Percentiles rank a stretch among this genome's conserved stretches.
Evolutionary conservation across 1,140 invertebrate species (phyloP).

Genomic region (Aphelenchoides fujianensis): DNA sequence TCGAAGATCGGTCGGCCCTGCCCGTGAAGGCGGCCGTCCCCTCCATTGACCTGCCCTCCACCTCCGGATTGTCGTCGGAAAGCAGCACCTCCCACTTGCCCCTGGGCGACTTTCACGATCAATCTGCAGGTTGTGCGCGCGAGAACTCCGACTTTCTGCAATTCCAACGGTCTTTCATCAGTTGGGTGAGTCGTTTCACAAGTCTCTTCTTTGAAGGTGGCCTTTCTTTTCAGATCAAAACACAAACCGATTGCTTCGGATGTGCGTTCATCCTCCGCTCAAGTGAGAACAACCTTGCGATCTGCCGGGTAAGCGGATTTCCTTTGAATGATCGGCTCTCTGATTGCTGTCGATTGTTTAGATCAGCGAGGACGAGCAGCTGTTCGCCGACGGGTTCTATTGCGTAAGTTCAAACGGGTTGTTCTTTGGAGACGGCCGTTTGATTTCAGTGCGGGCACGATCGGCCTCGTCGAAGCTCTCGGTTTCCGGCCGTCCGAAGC

Average conservation of each 20-base stretch:
- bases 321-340: background rate
- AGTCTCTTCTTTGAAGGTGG: too few relatives aligned
- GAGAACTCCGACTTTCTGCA: constrained; percentile 44
- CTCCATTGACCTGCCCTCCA: background rate
- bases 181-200: constrained; percentile 40
- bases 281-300: constrained; percentile 28
- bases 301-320: constrained; percentile 22
- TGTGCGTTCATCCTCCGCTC: constrained; percentile 43
- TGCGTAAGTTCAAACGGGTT: background rate
- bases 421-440: background rate
- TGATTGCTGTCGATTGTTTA: background rate
- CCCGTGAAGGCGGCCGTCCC: background rate
- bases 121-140: constrained; percentile 37
- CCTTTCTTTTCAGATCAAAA: constrained; percentile 44
- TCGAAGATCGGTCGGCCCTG: background rate
- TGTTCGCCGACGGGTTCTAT: constrained; percentile 8
- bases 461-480: background rate
- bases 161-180: constrained; percentile 46
- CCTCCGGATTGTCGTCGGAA: background rate
- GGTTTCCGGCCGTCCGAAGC: background rate
- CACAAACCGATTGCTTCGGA: constrained; percentile 34
- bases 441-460: constrained; percentile 13
- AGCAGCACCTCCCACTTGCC: background rate
- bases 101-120: background rate
- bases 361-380: constrained; percentile 3